These are phyloP conservation scores for Peromyscus nudipes DNA, from an alignment of 2,797 vertebrate species.

Conservation along the genomic window DNA sequence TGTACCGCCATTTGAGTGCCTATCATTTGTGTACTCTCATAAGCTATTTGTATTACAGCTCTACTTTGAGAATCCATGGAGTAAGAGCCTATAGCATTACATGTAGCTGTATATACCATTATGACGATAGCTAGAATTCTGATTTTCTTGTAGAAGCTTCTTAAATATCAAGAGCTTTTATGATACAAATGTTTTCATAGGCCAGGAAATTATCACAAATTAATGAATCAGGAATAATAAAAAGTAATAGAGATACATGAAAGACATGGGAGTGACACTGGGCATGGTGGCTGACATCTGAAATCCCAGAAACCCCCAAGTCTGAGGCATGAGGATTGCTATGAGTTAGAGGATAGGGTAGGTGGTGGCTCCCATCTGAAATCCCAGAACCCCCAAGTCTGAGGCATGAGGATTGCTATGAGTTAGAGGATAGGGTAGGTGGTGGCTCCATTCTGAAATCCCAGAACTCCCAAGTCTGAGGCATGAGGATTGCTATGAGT, in stretches of 20 bases:
- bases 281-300: background rate
- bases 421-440: too few species aligned
- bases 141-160: background rate
- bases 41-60: background rate
- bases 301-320: background rate
- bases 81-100: background rate
- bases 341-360: background rate
- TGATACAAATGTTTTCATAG: background rate
- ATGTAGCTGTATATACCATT: background rate
- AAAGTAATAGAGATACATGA: background rate
- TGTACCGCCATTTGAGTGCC: background rate
- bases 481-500: background rate
- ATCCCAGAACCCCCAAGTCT: too few species aligned
- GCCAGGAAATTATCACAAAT: slow-evolving; percentile 24
- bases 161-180: slow-evolving; percentile 9
- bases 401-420: too few species aligned
- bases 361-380: background rate
- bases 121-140: background rate
- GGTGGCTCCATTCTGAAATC: too few species aligned
- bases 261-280: background rate
- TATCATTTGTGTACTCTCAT: background rate
- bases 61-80: background rate
- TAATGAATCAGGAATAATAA: slow-evolving; percentile 36
- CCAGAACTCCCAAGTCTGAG: background rate
- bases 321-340: background rate